Conservation (phyloP, 1,140 invertebrate genomes). For the Adelges cooleyi region DNA sequence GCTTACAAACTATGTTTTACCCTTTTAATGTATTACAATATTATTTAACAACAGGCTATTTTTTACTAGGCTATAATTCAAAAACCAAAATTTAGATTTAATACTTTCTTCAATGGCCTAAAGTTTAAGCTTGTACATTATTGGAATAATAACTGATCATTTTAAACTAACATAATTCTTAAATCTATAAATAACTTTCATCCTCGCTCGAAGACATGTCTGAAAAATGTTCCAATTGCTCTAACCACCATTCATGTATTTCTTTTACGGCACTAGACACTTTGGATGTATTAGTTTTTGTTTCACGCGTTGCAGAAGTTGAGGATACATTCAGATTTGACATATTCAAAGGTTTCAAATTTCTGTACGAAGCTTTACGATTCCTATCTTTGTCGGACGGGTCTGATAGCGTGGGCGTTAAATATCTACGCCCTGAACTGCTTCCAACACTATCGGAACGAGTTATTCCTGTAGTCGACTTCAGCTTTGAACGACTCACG, state of each 20-base stretch:
- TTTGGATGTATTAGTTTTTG: neutral
- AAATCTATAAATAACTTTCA: conserved; percentile 16
- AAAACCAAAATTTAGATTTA: no score
- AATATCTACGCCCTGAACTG: conserved; percentile 64
- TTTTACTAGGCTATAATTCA: no score
- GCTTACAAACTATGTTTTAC: no score
- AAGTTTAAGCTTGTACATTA: no score
- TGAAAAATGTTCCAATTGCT: conserved; percentile 12
- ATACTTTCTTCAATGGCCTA: no score
- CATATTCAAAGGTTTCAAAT: conserved; percentile 10
- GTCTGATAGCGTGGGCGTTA: conserved; percentile 79
- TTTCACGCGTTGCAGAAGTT: neutral
- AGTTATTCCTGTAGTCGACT: conserved; percentile 46
- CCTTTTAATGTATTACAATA: no score
- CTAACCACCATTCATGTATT: conserved; percentile 30
- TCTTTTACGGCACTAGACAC: conserved; percentile 21
- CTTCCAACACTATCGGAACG: conserved; percentile 71
- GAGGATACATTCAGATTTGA: conserved; percentile 4
- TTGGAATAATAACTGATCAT: no score
- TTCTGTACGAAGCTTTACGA: neutral
- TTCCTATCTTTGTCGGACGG: conserved; percentile 44
- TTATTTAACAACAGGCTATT: no score
- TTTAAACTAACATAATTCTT: no score
- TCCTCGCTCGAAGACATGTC: conserved; percentile 17
- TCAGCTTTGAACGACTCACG: conserved; percentile 34